A percentile compares a stretch with the other conserved stretches of the same genome.
Conservation (phyloP, 2,113 vertebrate genomes). For the Catharus bicknelli region DNA sequence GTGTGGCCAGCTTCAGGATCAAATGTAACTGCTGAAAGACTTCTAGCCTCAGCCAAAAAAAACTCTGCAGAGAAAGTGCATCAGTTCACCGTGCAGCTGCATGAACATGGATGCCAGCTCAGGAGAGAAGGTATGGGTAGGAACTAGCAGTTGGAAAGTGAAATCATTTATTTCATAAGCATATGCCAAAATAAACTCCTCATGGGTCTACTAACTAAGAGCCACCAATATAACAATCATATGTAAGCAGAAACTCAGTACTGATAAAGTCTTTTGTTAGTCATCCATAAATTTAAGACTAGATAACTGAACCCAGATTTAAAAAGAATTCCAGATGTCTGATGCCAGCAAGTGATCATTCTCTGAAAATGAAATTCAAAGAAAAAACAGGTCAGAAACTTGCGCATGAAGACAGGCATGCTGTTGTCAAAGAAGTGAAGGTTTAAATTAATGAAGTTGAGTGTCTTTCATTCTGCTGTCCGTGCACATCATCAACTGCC, state of each 20-base stretch:
- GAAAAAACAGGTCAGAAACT: not conserved
- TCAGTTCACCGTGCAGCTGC: not conserved
- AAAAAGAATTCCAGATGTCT: not conserved
- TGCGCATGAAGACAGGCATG: not conserved
- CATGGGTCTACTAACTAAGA: not conserved
- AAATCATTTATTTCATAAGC: not conserved
- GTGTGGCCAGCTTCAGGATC: not conserved
- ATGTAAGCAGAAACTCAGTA: not conserved
- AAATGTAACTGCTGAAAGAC: not conserved
- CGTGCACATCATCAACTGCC: not conserved
- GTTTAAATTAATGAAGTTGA: not conserved
- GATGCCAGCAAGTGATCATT: not conserved
- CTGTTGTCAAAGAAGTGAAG: not conserved
- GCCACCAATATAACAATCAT: not conserved
- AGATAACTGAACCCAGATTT: not conserved
- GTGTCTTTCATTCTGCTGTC: not conserved
- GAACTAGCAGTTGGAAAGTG: not conserved
- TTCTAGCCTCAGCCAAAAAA: not conserved
- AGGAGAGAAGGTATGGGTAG: not conserved
- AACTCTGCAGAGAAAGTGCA: not conserved
- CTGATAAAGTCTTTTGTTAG: not conserved
- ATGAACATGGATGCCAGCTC: not conserved
- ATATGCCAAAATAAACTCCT: conserved; percentile 37
- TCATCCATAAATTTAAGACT: not conserved
- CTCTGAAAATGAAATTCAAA: not conserved